Conservation (phyloP, 2,797 vertebrate genomes). For the Cryptoblepharus egeriae region DNA sequence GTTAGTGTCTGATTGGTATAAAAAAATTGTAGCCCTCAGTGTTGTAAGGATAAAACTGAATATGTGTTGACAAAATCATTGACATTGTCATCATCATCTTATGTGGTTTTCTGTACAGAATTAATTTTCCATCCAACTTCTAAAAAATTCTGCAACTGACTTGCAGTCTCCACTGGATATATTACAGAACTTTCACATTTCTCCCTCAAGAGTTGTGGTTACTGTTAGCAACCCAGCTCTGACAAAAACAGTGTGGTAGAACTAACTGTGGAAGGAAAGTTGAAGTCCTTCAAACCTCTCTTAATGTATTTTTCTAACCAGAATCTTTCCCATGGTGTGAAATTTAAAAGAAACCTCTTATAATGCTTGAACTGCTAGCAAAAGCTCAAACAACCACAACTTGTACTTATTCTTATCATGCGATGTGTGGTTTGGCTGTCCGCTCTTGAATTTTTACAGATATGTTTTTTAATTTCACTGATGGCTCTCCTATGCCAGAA, state of each 20-base stretch:
- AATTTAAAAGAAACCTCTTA: conserved; percentile 47
- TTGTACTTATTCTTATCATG: conserved; percentile 71
- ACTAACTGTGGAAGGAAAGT: conserved; percentile 16
- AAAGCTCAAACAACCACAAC: conserved; percentile 61
- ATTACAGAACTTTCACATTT: neutral
- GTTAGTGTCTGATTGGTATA: neutral
- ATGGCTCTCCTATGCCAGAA: conserved; percentile 56
- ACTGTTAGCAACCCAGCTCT: conserved; percentile 16
- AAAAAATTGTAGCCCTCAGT: neutral
- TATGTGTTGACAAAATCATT: neutral
- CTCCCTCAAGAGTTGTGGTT: neutral
- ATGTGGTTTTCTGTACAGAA: neutral
- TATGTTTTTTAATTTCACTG: conserved; percentile 71
- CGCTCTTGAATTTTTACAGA: conserved; percentile 64
- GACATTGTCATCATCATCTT: neutral
- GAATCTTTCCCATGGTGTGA: conserved; percentile 46
- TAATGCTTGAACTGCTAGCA: conserved; percentile 61
- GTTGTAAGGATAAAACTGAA: neutral
- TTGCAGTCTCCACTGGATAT: neutral
- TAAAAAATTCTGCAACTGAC: neutral
- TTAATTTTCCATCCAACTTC: neutral
- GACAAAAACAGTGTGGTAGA: conserved; percentile 21
- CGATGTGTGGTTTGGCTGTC: conserved; percentile 67
- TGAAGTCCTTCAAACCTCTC: conserved; percentile 37
- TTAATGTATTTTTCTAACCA: conserved; percentile 26